Conservation (phyloP, 2,113 vertebrate genomes). For the Eupsittula cactorum region DNA sequence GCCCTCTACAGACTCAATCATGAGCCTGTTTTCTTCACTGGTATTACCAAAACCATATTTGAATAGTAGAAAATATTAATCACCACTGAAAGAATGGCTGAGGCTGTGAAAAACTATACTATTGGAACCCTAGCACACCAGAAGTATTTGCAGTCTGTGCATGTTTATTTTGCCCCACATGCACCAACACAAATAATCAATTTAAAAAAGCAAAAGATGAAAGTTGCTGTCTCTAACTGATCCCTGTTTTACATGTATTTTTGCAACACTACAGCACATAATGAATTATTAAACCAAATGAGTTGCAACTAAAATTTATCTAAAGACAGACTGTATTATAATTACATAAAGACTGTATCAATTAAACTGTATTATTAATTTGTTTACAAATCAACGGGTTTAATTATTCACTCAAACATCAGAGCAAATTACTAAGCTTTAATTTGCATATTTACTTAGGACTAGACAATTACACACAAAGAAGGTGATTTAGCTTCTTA, state of each 20-base stretch:
- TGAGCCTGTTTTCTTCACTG: neutral
- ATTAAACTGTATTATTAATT: slow-evolving; percentile 38
- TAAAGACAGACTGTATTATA: neutral
- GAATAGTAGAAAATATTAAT: neutral
- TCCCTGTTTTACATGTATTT: neutral
- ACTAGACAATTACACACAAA: slow-evolving; percentile 24
- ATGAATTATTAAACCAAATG: neutral
- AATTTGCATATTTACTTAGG: slow-evolving; percentile 20
- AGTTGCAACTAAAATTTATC: neutral
- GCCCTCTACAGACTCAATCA: neutral
- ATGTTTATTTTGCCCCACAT: neutral
- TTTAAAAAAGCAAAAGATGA: neutral
- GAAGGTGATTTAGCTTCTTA: slow-evolving; percentile 30
- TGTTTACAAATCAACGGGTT: slow-evolving; percentile 40
- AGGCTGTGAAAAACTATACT: neutral
- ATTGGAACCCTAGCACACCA: neutral
- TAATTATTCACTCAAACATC: slow-evolving; percentile 27
- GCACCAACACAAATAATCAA: neutral
- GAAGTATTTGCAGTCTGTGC: neutral
- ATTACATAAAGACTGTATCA: neutral
- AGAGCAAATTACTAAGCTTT: slow-evolving; percentile 24
- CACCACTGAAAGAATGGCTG: neutral
- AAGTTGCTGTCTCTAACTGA: neutral
- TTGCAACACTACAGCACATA: neutral
- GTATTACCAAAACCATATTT: neutral